phyloP scores from a whole-genome alignment of 2,888 invertebrate species.

The Oxycera nigricornis region DNA sequence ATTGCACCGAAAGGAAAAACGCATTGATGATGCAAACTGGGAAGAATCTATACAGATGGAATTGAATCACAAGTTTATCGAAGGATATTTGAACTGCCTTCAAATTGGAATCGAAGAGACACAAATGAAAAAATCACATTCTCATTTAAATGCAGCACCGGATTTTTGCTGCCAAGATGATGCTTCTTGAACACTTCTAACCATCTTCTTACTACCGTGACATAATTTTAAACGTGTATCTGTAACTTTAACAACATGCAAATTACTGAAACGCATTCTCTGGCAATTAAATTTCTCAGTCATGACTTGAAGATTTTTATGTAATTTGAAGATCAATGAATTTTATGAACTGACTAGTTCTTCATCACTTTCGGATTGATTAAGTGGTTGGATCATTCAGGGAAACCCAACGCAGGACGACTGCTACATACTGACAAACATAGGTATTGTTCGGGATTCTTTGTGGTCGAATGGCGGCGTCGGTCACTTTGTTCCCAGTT shows the following conservation, averaged over 20 bases:
- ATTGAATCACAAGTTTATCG: too few species aligned
- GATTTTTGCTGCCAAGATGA: too few species aligned
- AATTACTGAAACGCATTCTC: not conserved
- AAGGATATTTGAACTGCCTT: too few species aligned
- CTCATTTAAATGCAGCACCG: too few species aligned
- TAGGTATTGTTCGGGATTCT: not conserved
- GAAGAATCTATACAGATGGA: too few species aligned
- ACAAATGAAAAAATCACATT: too few species aligned
- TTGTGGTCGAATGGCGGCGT: not conserved
- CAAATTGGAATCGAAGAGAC: too few species aligned
- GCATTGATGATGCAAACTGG: too few species aligned
- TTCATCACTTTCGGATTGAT: conserved; percentile 19
- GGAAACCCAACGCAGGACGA: too few species aligned
- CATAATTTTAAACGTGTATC: not conserved
- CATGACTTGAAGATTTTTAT: not conserved
- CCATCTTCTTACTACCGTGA: too few species aligned
- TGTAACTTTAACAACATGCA: not conserved
- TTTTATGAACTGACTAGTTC: not conserved
- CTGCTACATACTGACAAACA: not conserved
- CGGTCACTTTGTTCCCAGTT: not conserved
- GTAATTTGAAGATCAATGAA: conserved; percentile 6
- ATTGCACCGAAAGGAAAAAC: too few species aligned
- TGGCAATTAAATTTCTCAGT: not conserved
- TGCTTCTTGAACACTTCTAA: too few species aligned
- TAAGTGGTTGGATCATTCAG: conserved; percentile 2